Base-by-base conservation (phyloP, 2,113 vertebrate genomes). In the Alethe castanea region DNA sequence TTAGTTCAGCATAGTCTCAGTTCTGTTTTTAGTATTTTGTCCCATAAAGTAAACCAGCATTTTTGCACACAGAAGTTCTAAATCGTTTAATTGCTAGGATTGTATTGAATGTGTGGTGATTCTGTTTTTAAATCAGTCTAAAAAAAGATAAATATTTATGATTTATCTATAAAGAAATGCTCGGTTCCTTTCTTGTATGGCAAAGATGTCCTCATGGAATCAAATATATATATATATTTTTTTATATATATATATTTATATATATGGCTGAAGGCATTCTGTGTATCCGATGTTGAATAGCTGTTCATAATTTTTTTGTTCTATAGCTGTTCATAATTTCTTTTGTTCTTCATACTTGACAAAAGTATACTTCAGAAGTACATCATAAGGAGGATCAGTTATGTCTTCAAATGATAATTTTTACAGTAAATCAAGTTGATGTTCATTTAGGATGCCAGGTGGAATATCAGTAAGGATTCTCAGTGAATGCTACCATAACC, bases 11-110 rank as follows among this genome's bases (percentile, higher is more conserved):
- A 22, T 48, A 81, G 60, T 38, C 71, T 94, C 33, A 29, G 59
- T 92, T 94, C 56, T 79, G n/a, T 3, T 83, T 90, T 82, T 83
- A 82, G 74, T 84, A 61, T 82, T 88, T 91, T 84, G 31, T 90
- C 20, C 81, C 31, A 50, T 53, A 88, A 79, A 89, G 24, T 61
- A 78, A 89, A 77, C 23, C 35, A 64, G 23, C 14, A 4, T 57
- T 71, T 94, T 80, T 85, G 60, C 78, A 47, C 50, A 70, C 23
- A 26, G 19, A 90, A 54, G 24, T 71, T 91, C 77, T 87, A 67
- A 96, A 71, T 47, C 14, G 14, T 65, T 66, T 62, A 28, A 64
- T 91, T 70, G 35, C 45, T 86, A 77, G n/a, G 62, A 47, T 77
- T 83, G 16, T 85, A 33, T 76, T 0, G 2, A 79, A 72, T 60